Base-by-base conservation (phyloP, 2,797 vertebrate genomes). In the Perodicticus potto region DNA sequence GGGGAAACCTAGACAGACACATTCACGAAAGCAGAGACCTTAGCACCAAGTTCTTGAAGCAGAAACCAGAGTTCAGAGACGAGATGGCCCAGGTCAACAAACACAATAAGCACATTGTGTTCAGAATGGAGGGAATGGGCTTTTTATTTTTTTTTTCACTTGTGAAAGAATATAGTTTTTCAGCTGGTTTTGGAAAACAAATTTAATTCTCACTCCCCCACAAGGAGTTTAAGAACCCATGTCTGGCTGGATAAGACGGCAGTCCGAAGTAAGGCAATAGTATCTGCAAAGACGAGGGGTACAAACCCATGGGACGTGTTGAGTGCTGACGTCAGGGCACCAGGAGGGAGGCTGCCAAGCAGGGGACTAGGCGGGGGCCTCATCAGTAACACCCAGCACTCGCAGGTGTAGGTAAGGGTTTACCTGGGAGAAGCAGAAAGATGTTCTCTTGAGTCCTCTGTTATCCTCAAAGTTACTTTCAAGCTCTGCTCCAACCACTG, bases 271-370 rank as follows among this genome's bases (percentile, higher is more conserved):
- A 25, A 37, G 27, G 49, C 34, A 17, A 5, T 14, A 12, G 43
- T 16, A 3, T 1, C 8, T 29, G 23, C 49, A 45, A 55, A 14
- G 3, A 5, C 9, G 1, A 29, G 3, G 22, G 55, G 2, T 17
- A 5, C 2, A 9, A 4, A 4, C 1, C 3, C 2, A 19, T 5
- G 1, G 14, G 16, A 29, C 5, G 4, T 4, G 29, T 65, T 22
- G 49, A n/a, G 37, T 70, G 17, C 29, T 8, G 59, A 53, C 9
- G 25, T 29, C 2, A 5, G 59, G 25, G 63, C 9, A 1, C 8
- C 12, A 11, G 3, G 19, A 10, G 5, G 12, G 22, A 14, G n/a
- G 45, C 11, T 3, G 3, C 32, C 53, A 40, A 34, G 23, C 37
- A 5, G 53, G 49, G 32, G 25, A 16, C 5, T 27, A 78, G n/a